These are phyloP conservation scores for Strongylocentrotus purpuratus DNA, from an alignment of 35 echinoderm and acorn worm species.

Conservation along the genomic window DNA sequence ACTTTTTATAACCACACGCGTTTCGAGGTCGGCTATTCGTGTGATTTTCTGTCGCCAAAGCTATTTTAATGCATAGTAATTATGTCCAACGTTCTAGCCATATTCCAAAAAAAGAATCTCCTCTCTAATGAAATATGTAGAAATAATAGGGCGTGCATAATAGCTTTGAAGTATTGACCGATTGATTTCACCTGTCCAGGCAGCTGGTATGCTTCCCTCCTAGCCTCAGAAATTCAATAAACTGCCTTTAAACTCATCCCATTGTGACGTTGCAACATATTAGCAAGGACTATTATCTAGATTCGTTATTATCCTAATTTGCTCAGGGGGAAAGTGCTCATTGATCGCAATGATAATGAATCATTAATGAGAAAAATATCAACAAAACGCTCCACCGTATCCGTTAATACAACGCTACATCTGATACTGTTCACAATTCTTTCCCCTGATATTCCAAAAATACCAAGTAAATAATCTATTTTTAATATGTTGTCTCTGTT, in stretches of 20 bases:
- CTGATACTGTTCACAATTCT: no score
- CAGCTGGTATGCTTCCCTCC: background rate
- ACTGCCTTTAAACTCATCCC: background rate
- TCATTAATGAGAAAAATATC: background rate
- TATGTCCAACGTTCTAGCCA: background rate
- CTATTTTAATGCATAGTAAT: background rate
- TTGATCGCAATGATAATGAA: background rate
- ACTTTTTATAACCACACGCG: background rate
- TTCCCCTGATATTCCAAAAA: no score
- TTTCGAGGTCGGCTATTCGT: background rate
- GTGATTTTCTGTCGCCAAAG: background rate
- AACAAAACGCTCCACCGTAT: background rate
- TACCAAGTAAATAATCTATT: no score
- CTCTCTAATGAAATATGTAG: background rate
- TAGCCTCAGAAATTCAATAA: background rate
- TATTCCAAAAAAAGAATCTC: background rate
- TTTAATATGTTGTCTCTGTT: no score
- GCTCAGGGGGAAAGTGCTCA: background rate
- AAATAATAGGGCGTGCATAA: conserved; percentile 9
- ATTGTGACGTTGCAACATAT: background rate
- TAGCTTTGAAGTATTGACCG: background rate
- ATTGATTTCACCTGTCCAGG: background rate
- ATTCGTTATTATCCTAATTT: background rate
- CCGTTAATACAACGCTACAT: no score
- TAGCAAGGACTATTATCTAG: background rate